Base-by-base conservation (phyloP, 1,140 invertebrate genomes). In the Odontomachus brunneus region DNA sequence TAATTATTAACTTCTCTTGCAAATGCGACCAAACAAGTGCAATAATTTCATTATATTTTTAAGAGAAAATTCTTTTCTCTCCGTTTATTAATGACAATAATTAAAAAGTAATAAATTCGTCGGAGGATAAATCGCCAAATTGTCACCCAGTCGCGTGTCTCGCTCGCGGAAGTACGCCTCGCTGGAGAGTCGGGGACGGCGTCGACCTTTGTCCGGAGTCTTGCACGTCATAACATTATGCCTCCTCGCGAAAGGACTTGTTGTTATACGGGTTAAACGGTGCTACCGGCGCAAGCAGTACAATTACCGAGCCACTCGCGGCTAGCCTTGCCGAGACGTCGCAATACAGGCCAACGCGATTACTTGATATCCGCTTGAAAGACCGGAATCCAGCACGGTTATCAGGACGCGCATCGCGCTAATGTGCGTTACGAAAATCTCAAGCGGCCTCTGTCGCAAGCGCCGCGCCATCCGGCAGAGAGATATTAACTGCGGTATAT, bases 381-480 rank as follows among this genome's bases (percentile, higher is more conserved):
- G 84, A 85, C 78, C 63, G 84, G 84, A 87, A 87, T 87, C 59
- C 78, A 19, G 33, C 51, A 15, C 71, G 67, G 82, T 85, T 85
- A 87, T 85, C 71, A 66, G 71, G 22, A 63, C 19, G 63, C 22
- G 14, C 75, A 86, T 85, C 76, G 69, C 76, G 69, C 55, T 72
- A 57, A 78, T 60, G 59, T 49, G 60, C 33, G 51, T 87, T 85
- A 85, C 71, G 76, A 85, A 76, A 85, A 85, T 87, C 44, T 33
- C 29, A 55, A 49, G 75, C 29, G 55, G 59, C 44, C 38, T 53
- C 38, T 66, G 19, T 62, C 63, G 78, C 65, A 69, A 84, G 60
- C 62, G 48, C 49, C 19, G 14, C 11, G 17, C 11, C 55, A 24
- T 67, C 24, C 51, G 48, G 26, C 22, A 29, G 49, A 71, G 72